Evolutionary conservation across 2,797 vertebrate species (phyloP).

Genomic region (Bovichtus diacanthus): DNA sequence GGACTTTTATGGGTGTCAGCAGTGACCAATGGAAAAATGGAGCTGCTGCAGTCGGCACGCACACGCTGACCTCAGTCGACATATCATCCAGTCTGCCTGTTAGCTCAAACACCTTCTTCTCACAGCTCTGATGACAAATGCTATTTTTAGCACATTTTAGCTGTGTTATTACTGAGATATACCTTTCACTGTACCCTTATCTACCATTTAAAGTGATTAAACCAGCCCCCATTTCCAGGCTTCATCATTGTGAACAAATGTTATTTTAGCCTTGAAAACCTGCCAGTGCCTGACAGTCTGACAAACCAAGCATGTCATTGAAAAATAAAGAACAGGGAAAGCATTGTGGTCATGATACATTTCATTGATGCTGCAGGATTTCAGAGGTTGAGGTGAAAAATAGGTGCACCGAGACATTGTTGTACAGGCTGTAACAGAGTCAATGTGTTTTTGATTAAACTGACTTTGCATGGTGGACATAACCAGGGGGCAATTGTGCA

Average conservation of each 20-base stretch:
- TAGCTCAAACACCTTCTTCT: conserved; percentile 76
- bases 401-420: conserved; percentile 33
- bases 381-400: conserved; percentile 27
- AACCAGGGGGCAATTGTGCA: background rate
- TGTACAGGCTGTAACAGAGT: conserved; percentile 22
- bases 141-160: conserved; percentile 83
- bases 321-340: conserved; percentile 38
- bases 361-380: conserved; percentile 41
- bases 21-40: conserved; percentile 78
- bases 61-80: conserved; percentile 68
- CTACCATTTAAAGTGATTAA: conserved; percentile 72
- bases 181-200: conserved; percentile 80
- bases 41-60: conserved; percentile 59
- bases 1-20: conserved; percentile 71
- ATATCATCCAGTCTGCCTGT: conserved; percentile 67
- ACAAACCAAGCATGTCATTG: conserved; percentile 54
- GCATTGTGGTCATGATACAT: conserved; percentile 48
- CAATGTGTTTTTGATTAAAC: conserved; percentile 53
- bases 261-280: conserved; percentile 64
- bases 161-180: conserved; percentile 66
- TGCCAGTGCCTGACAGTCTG: conserved; percentile 50
- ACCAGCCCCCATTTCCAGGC: conserved; percentile 61
- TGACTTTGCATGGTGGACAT: background rate
- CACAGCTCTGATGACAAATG: conserved; percentile 77
- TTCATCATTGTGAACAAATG: conserved; percentile 55